A percentile compares a stretch with the other conserved stretches of the same genome.
Conservation (phyloP, 2,888 invertebrate genomes). For the Papilio gigon region DNA sequence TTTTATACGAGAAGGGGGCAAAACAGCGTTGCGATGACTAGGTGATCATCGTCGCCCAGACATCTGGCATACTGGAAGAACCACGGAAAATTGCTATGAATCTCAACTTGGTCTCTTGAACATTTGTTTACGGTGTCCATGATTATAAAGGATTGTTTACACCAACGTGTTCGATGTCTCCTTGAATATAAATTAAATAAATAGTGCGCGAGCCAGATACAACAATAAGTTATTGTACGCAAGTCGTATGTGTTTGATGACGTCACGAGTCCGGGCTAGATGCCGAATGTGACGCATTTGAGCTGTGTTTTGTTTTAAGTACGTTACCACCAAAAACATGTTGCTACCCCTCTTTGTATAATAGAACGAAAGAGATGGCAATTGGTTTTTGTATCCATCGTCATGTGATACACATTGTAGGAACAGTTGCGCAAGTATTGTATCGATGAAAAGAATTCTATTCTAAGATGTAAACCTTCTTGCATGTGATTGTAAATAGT, state of each 20-base stretch:
- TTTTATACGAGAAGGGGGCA: too few species aligned
- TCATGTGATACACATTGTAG: not conserved
- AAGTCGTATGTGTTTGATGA: constrained; percentile 11
- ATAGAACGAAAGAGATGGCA: not conserved
- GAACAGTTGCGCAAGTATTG: not conserved
- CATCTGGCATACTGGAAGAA: too few species aligned
- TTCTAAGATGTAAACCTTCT: not conserved
- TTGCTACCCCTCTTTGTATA: not conserved
- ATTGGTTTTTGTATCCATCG: not conserved
- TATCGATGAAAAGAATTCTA: not conserved
- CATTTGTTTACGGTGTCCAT: too few species aligned
- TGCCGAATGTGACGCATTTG: constrained; percentile 20
- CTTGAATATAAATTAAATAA: not conserved
- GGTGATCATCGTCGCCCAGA: too few species aligned
- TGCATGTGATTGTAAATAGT: not conserved
- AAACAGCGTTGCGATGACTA: too few species aligned
- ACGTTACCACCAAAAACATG: too few species aligned
- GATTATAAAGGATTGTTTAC: not conserved
- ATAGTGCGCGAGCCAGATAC: constrained; percentile 7
- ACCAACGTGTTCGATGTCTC: not conserved
- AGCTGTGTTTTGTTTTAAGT: constrained; percentile 18
- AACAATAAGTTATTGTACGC: constrained; percentile 33
- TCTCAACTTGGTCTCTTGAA: too few species aligned
- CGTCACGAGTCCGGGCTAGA: constrained; percentile 7
- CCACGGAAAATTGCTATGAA: too few species aligned